Percentiles rank a stretch among this genome's conserved stretches.
Conservation (phyloP, 2,797 vertebrate species). For the Capromys pilorides region DNA sequence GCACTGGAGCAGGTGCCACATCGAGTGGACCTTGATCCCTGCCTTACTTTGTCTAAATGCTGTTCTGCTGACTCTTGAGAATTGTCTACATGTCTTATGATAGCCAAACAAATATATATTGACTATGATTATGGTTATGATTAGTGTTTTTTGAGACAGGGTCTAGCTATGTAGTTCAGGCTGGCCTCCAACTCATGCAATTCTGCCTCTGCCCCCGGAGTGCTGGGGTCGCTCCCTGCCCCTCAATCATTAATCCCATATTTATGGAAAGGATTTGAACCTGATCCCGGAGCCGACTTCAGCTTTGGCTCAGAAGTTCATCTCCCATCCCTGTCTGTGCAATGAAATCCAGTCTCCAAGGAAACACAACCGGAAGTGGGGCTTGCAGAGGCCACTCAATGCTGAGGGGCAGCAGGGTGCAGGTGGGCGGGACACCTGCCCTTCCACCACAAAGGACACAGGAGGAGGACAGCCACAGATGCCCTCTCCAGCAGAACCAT, state of each 20-base stretch:
- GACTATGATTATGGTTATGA: not conserved
- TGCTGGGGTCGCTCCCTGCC: not conserved
- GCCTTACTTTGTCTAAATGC: not conserved
- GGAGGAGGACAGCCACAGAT: not conserved
- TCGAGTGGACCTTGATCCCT: not conserved
- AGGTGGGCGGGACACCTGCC: not conserved
- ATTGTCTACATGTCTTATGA: not conserved
- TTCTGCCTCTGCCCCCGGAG: not conserved
- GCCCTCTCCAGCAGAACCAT: not conserved
- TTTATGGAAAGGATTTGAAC: not conserved
- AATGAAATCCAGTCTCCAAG: not conserved
- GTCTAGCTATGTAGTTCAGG: not conserved
- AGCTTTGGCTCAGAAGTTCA: not conserved
- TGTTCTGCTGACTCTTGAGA: slow-evolving; percentile 19
- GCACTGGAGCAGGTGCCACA: not conserved
- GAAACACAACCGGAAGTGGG: not conserved
- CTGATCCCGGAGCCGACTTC: not conserved
- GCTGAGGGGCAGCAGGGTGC: not conserved
- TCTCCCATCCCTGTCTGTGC: no score
- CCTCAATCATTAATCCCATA: not conserved
- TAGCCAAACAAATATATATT: not conserved
- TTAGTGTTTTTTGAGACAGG: not conserved
- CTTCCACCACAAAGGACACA: not conserved
- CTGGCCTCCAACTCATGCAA: not conserved
- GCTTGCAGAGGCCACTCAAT: not conserved